Evolutionary conservation across 2,113 vertebrate genomes (phyloP), one percentile per base, ranked within the genome.

Genomic region (Sula dactylatra): DNA sequence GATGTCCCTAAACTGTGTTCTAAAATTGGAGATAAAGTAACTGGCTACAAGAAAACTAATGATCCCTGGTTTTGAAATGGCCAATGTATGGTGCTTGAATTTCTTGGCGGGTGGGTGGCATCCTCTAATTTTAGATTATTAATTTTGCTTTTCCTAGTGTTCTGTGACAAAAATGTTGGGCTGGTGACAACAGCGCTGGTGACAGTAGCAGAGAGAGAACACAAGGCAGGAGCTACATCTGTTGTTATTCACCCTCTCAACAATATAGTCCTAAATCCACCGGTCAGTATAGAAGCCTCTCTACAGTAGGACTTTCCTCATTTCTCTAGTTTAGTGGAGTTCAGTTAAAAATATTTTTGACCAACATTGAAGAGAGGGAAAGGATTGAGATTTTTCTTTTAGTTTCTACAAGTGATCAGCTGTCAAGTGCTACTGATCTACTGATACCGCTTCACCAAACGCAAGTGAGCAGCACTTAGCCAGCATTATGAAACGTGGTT

Each of bases 381-480:
- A 36, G 13, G 42, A 93, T 82, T 19, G 13, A 56, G 27, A 72
- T 82, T 87, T 97, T 89, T 82, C 80, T 36, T 49, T 84, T 89
- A 79, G 86, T 88, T 93, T 96, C 92, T 95, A 1, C 66, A 95
- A 92, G 83, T 89, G 97, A 97, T 97, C 92, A 97, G 69, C 58
- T 93, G 91, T 95, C 58, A 67, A 97, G 88, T 94, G 90, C 64
- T 91, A 56, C 92, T 80, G 74, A 73, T 97, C 64, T 91, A 56
- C 92, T 80, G 74, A 73, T 97, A 90, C 71, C 1, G 4, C 93
- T 93, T 86, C 88, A 96, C 73, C 87, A 93, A 96, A 97, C 24
- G 72, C 87, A 94, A 93, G 90, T 87, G 91, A 97, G 94, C 47
- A 47, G 79, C 94, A 93, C 92, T 97, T 97, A 96, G 54, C 77